Evolutionary conservation across 2,888 invertebrate genomes (phyloP).

Genomic region (Cephus pygmeus): DNA sequence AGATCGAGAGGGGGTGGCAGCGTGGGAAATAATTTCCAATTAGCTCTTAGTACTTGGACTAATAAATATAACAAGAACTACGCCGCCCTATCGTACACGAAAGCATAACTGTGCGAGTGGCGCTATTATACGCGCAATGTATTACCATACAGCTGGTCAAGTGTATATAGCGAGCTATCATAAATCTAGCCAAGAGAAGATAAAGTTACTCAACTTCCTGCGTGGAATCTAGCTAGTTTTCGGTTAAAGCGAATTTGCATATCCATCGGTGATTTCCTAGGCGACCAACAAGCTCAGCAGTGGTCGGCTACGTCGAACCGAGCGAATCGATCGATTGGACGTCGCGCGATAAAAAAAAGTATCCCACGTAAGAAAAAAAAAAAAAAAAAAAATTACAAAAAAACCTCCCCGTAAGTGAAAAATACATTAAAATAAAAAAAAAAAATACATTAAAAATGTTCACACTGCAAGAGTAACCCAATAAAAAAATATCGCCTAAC

Average conservation of each 20-base stretch:
- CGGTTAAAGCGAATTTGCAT: constrained; percentile 1
- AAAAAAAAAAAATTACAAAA: not conserved
- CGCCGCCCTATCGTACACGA: not conserved
- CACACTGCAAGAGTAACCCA: too few relatives aligned
- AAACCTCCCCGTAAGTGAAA: too few relatives aligned
- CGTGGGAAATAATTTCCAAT: constrained; percentile 4
- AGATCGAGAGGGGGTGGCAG: not conserved
- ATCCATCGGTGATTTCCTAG: not conserved
- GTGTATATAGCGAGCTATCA: not conserved
- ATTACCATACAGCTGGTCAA: constrained; percentile 5
- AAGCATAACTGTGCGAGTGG: not conserved
- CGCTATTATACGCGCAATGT: not conserved
- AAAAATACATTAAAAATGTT: too few relatives aligned
- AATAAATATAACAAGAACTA: not conserved
- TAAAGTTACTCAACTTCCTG: constrained; percentile 13
- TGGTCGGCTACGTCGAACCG: not conserved
- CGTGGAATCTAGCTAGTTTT: not conserved
- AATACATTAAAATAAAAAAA: too few relatives aligned
- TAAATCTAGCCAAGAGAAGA: not conserved
- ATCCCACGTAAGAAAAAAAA: not conserved
- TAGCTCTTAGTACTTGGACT: not conserved
- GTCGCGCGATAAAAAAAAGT: not conserved
- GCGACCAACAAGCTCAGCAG: not conserved
- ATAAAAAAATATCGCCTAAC: too few relatives aligned
- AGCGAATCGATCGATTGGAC: not conserved